Evolutionary conservation across 2,797 vertebrate genomes (phyloP).

Genomic region (Yasuhikotakia modesta): DNA sequence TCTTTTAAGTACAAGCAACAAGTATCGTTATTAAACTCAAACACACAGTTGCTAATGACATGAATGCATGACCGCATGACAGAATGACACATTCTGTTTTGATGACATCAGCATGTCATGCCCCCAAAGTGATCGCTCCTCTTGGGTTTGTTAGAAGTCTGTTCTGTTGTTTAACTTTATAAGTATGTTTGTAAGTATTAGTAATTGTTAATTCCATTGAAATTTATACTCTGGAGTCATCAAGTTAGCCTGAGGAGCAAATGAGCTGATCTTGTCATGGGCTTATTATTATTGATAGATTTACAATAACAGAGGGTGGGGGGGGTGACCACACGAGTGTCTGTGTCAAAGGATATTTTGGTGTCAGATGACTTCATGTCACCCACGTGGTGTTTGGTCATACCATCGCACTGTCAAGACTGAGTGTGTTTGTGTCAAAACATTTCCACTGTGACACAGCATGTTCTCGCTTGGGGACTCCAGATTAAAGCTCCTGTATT

Average conservation of each 20-base stretch:
- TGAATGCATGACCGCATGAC: slow-evolving; percentile 54
- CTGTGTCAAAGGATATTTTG: slow-evolving; percentile 49
- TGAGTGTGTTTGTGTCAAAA: slow-evolving; percentile 16
- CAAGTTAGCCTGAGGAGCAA: background rate
- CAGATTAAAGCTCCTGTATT: background rate
- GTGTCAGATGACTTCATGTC: slow-evolving; percentile 47
- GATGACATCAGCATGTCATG: slow-evolving; percentile 52
- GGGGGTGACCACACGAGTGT: slow-evolving; percentile 29
- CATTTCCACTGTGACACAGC: slow-evolving; percentile 48
- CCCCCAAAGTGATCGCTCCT: background rate
- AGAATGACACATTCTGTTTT: slow-evolving; percentile 43
- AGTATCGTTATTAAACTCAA: background rate
- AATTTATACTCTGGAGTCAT: background rate
- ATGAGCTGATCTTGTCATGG: background rate
- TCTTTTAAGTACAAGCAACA: background rate
- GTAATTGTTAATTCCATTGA: background rate
- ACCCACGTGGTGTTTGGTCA: slow-evolving; percentile 46
- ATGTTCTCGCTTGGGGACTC: slow-evolving; percentile 15
- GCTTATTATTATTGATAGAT: background rate
- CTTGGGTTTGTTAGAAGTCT: background rate
- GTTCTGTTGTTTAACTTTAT: background rate
- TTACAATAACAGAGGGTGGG: background rate
- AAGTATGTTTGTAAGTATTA: slow-evolving; percentile 7
- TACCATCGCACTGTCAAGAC: slow-evolving; percentile 13
- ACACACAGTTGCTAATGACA: slow-evolving; percentile 15